Conservation (phyloP, 2,113 vertebrate genomes). For the Pangasianodon gigas region DNA sequence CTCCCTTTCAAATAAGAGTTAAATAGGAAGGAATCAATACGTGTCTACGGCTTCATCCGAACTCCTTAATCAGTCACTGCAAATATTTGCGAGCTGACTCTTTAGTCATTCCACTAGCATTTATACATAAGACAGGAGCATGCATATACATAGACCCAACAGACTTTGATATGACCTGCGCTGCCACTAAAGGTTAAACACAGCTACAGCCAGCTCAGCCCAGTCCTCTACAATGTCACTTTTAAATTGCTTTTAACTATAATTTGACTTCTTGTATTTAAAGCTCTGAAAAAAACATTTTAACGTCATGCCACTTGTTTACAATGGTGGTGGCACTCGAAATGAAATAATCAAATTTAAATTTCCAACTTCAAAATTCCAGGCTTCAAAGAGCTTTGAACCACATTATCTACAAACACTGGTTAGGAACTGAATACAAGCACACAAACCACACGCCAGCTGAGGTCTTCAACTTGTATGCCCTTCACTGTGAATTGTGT, state of each 20-base stretch:
- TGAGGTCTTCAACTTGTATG: background rate
- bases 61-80: conserved; percentile 13
- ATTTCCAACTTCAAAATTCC: background rate
- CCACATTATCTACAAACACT: background rate
- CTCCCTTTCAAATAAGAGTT: background rate
- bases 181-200: conserved; percentile 23
- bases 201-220: background rate
- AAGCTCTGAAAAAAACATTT: background rate
- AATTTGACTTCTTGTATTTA: background rate
- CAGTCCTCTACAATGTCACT: background rate
- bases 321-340: background rate
- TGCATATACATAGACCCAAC: background rate
- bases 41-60: background rate
- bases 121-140: background rate
- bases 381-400: background rate
- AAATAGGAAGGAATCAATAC: background rate
- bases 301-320: background rate
- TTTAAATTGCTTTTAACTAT: background rate
- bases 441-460: background rate
- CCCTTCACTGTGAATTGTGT: background rate
- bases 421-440: background rate
- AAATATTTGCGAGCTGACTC: conserved; percentile 20
- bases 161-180: conserved; percentile 16
- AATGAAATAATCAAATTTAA: background rate
- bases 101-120: conserved; percentile 24